Conservation (phyloP, 2,888 invertebrate genomes). For the Brassicogethes aeneus region DNA sequence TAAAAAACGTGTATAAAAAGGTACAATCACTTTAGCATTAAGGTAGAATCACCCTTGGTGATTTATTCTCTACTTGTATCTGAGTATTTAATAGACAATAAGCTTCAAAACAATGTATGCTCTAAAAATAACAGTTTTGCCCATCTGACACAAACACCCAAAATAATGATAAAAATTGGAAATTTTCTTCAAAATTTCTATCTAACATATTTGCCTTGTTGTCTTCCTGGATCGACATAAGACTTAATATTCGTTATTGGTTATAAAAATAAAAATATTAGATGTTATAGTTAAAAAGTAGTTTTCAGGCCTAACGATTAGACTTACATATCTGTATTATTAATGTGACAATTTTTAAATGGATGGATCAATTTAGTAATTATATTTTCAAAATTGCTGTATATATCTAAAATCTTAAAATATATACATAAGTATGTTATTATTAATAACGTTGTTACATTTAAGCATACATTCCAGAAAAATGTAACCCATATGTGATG, state of each 20-base stretch:
- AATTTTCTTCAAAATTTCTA: slow-evolving; percentile 7
- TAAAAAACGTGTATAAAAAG: too few relatives aligned
- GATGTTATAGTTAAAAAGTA: slow-evolving; percentile 10
- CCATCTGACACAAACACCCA: neutral
- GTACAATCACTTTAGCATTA: too few relatives aligned
- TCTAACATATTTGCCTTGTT: slow-evolving; percentile 33
- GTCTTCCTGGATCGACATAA: slow-evolving; percentile 31
- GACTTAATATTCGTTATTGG: slow-evolving; percentile 6
- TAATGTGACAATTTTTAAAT: slow-evolving; percentile 9
- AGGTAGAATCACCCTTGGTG: too few relatives aligned
- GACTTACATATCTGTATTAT: slow-evolving; percentile 8
- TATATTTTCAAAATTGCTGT: slow-evolving; percentile 4
- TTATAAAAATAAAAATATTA: slow-evolving; percentile 4
- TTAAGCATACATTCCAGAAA: slow-evolving; percentile 15
- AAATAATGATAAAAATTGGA: neutral
- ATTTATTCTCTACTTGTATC: too few relatives aligned
- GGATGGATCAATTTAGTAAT: slow-evolving; percentile 7
- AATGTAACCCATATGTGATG: slow-evolving; percentile 30
- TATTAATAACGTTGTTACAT: neutral
- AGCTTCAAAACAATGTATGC: too few relatives aligned
- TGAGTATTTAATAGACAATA: too few relatives aligned
- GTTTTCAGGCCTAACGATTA: neutral
- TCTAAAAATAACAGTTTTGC: neutral
- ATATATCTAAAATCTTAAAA: neutral
- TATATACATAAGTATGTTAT: neutral